Conservation (phyloP, 2,888 invertebrate species). For the Acrobasis consociella region DNA sequence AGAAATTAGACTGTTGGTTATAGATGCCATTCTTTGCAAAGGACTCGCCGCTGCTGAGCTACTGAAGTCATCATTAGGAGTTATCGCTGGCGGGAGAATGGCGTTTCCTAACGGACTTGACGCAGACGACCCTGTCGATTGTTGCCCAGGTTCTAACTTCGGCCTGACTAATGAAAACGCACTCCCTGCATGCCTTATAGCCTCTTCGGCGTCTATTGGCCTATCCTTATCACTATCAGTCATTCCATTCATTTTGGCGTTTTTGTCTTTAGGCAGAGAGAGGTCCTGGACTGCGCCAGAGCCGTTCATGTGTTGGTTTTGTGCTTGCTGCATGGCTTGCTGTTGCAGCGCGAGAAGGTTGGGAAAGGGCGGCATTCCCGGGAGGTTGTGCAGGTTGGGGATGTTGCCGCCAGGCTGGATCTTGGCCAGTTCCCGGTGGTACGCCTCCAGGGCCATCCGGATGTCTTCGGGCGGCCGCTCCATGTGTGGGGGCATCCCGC, state of each 20-base stretch:
- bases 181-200: constrained; percentile 89
- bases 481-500: constrained; percentile 84
- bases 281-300: constrained; percentile 90
- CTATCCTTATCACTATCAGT: constrained; percentile 87
- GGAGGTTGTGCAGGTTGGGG: constrained; percentile 79
- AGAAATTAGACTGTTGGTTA: constrained; percentile 97
- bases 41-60: constrained; percentile 94
- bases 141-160: constrained; percentile 90
- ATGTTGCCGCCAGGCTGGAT: constrained; percentile 87
- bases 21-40: constrained; percentile 98
- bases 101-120: constrained; percentile 93
- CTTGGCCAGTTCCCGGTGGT: constrained; percentile 96
- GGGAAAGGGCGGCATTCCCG: constrained; percentile 83
- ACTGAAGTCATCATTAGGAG: constrained; percentile 90
- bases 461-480: constrained; percentile 90
- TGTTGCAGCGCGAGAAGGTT: constrained; percentile 91
- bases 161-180: constrained; percentile 95
- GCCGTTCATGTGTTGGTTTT: constrained; percentile 84
- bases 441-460: constrained; percentile 94
- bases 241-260: constrained; percentile 84
- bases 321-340: constrained; percentile 73
- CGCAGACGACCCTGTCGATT: constrained; percentile 89
- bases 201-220: constrained; percentile 84
- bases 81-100: constrained; percentile 92
- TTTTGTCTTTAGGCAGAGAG: constrained; percentile 90